Evolutionary conservation across 2,888 invertebrate species (phyloP).

Genomic region (Conomelus anceps): DNA sequence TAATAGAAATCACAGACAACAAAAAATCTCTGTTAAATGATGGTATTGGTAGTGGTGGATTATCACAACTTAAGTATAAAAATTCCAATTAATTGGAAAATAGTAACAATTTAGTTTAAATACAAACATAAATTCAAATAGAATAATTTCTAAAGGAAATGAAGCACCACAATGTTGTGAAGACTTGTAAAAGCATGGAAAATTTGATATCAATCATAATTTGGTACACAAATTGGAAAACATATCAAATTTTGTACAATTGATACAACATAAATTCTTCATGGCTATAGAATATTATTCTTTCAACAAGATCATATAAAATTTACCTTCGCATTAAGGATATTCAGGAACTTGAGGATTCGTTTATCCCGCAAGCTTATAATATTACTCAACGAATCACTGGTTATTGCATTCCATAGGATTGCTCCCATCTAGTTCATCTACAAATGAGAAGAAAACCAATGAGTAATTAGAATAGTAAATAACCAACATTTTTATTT

Average conservation of each 20-base stretch:
- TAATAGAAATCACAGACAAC: neutral
- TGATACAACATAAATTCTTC: neutral
- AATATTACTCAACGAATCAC: neutral
- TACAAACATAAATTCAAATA: neutral
- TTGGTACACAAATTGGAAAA: neutral
- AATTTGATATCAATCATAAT: neutral
- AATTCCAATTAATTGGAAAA: neutral
- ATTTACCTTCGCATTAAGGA: neutral
- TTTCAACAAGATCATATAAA: neutral
- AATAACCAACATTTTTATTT: too few species aligned
- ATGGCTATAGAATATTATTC: neutral
- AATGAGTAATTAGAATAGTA: too few species aligned
- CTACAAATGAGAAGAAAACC: neutral
- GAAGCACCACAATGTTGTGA: neutral
- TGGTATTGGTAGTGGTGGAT: neutral
- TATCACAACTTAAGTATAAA: neutral
- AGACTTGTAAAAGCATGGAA: neutral
- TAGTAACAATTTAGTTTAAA: neutral
- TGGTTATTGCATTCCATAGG: constrained; percentile 1
- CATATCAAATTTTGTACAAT: neutral
- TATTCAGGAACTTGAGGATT: too few species aligned
- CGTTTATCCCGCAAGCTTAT: neutral
- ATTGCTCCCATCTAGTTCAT: neutral
- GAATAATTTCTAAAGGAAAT: neutral
- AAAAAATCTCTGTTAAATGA: neutral